Base-by-base conservation (phyloP, 2,888 invertebrate species). In the Aelia acuminata region DNA sequence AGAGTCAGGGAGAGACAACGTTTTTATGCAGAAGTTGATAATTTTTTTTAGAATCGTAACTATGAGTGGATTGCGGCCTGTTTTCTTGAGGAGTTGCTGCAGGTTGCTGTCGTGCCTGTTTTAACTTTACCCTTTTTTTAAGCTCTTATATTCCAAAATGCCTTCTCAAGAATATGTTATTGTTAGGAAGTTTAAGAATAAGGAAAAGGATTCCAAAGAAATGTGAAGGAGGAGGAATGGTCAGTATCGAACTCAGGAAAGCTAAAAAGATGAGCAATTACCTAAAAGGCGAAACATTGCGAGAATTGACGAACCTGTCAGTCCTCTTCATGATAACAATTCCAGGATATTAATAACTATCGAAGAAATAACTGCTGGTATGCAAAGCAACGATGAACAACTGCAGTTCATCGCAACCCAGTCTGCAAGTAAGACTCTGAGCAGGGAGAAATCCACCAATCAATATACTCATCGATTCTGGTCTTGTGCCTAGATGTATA, bases 401-500 rank as follows among this genome's bases (percentile, higher is more conserved):
- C 91, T 93, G 8, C 95, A 95, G 91, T 94, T 96, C 11, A 91
- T 93, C 50, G 96, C 96, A 0, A 97, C 97, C 0, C 96, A 97
- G 90, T 95, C 96, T 0, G 97, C 98, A 93, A 94, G 99, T 89
- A 98, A 98, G 93, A 94, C 98, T 87, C 93, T 99, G 88, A 98
- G 98, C 90, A 95, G 96, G 92, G 98, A 99, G 98, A 7, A 98
- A 98, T 94, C 99, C 99, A 88, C 99, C 98, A 3, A 99, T 99
- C 91, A 98, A 98, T 93, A 98, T 98, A 94, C 98, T 99, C 80
- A 98, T 99, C 92, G 94, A 96, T 91, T 97, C 97, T 89, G 98
- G 98, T 91, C 97, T 99, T 92, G 97, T 99, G 90, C 98, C 98
- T 63, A 95, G 95, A 93, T 98, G 98, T 94, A 98, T 99, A 53